Conservation (phyloP, 1,140 invertebrate species). For the Sycophila sp. region DNA sequence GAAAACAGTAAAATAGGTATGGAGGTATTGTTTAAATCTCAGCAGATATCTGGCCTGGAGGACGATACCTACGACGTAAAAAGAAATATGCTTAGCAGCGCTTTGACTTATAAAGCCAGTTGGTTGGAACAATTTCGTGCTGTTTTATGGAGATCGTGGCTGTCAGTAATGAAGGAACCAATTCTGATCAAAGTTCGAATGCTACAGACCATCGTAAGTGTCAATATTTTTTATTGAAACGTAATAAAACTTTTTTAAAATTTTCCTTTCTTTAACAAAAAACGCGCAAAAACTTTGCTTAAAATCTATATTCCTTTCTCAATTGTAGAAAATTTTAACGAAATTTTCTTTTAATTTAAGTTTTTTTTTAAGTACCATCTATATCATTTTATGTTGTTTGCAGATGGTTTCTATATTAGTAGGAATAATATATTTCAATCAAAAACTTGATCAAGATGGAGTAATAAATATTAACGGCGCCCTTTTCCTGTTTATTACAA, state of each 20-base stretch:
- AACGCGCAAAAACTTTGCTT: no score
- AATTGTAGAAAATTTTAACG: no score
- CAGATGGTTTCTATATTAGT: conserved; percentile 88
- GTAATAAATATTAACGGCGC: conserved; percentile 96
- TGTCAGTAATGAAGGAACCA: conserved; percentile 89
- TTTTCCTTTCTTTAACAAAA: no score
- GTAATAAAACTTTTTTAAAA: no score
- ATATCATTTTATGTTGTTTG: conserved; percentile 49
- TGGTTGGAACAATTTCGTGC: conserved; percentile 91
- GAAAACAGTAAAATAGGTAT: conserved; percentile 71
- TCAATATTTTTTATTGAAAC: no score
- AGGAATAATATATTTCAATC: conserved; percentile 89
- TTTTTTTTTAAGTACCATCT: no score
- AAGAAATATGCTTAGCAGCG: background rate
- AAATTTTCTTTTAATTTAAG: no score
- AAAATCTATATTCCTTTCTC: conserved; percentile 3
- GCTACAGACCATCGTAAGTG: conserved; percentile 87
- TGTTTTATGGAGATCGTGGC: conserved; percentile 90
- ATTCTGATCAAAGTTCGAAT: conserved; percentile 88
- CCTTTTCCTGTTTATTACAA: conserved; percentile 91
- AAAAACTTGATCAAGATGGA: conserved; percentile 85
- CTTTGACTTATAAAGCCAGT: conserved; percentile 77
- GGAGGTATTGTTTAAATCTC: conserved; percentile 69
- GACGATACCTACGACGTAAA: conserved; percentile 29
- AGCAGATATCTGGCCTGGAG: conserved; percentile 56